Evolutionary conservation across 2,888 invertebrate genomes (phyloP).

Genomic region (Resseliella maxima): DNA sequence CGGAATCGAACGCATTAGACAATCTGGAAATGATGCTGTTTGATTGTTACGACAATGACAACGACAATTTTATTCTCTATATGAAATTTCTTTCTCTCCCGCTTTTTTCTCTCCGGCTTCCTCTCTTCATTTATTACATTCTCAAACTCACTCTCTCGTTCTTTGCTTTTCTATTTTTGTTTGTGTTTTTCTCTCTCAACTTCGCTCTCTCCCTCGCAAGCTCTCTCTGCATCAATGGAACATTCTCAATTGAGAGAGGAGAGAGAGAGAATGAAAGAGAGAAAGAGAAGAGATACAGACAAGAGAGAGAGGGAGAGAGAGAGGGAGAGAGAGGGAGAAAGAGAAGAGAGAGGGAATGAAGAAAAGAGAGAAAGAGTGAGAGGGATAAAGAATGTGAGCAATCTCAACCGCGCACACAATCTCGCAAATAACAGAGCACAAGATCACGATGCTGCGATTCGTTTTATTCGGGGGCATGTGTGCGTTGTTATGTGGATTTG

Average conservation of each 20-base stretch:
- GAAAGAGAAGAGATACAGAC: no score
- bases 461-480: not conserved
- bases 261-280: no score
- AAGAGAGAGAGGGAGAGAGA: no score
- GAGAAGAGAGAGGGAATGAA: no score
- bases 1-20: not conserved
- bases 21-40: not conserved
- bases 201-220: no score
- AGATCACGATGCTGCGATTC: conserved; percentile 38
- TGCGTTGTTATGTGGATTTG: not conserved
- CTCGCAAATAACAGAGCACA: not conserved
- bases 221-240: no score
- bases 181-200: not conserved
- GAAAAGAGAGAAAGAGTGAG: no score
- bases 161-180: not conserved
- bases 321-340: no score
- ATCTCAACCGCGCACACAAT: not conserved
- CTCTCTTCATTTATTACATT: no score
- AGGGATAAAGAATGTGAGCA: not conserved
- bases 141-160: not conserved
- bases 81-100: no score
- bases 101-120: not conserved
- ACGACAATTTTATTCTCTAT: not conserved
- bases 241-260: no score
- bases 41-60: not conserved